These are phyloP conservation scores for Setipinna tenuifilis DNA, from an alignment of 2,797 vertebrate genomes.

Conservation along the genomic window DNA sequence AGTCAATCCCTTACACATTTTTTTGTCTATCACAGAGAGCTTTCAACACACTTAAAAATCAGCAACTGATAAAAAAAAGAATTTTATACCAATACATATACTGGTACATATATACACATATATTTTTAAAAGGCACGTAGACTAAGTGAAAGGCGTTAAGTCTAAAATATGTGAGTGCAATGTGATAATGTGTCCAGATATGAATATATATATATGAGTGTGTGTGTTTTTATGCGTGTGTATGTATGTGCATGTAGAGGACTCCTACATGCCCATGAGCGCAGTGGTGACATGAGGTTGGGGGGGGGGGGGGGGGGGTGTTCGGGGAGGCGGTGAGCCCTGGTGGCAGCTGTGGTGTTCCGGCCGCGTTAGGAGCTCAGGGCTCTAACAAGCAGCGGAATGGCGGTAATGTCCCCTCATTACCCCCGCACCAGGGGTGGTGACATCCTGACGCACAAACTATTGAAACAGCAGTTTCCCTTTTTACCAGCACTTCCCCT, in stretches of 20 bases:
- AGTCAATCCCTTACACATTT: not conserved
- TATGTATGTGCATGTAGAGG: not conserved
- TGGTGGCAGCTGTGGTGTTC: slow-evolving; percentile 74
- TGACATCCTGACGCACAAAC: slow-evolving; percentile 80
- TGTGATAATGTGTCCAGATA: slow-evolving; percentile 3
- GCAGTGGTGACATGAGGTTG: too few relatives aligned
- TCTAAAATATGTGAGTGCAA: not conserved
- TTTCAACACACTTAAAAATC: not conserved
- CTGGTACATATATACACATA: too few relatives aligned
- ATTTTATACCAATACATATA: not conserved
- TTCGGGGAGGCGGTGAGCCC: not conserved
- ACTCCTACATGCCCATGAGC: too few relatives aligned
- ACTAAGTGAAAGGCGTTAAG: not conserved
- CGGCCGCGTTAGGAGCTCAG: slow-evolving; percentile 65
- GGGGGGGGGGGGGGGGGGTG: too few relatives aligned
- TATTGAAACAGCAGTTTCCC: slow-evolving; percentile 78
- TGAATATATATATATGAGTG: not conserved
- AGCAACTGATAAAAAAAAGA: not conserved
- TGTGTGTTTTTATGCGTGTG: not conserved
- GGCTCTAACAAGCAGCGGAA: slow-evolving; percentile 62
- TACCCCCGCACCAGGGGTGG: slow-evolving; percentile 73
- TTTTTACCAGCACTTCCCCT: slow-evolving; percentile 69
- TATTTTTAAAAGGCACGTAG: not conserved
- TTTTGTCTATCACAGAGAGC: not conserved
- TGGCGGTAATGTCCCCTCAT: slow-evolving; percentile 72